Evolutionary conservation across 2,888 invertebrate genomes (phyloP).

Genomic region (Chorisops tibialis): DNA sequence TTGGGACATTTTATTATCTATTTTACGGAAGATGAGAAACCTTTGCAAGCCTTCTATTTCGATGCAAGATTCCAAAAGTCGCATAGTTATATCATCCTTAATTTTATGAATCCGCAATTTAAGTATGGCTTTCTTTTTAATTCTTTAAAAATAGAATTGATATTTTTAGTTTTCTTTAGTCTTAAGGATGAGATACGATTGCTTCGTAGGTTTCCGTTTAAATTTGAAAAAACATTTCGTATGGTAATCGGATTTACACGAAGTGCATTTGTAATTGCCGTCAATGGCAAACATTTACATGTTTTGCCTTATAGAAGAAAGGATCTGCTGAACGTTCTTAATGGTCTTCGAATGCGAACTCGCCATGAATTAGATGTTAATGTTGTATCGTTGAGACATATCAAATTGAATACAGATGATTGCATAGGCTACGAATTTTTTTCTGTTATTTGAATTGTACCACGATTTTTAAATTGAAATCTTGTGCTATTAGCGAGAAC

Average conservation of each 20-base stretch:
- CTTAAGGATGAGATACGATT: too few relatives aligned
- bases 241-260: not conserved
- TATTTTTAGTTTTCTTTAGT: too few relatives aligned
- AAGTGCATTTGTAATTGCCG: not conserved
- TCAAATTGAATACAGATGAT: conserved; percentile 39
- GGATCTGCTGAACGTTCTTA: conserved; percentile 44
- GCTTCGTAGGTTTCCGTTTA: not conserved
- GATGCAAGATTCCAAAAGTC: not conserved
- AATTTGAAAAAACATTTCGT: not conserved
- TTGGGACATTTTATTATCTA: not conserved
- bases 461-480: too few relatives aligned
- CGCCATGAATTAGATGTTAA: conserved; percentile 46
- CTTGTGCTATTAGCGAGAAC: too few relatives aligned
- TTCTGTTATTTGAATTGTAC: too few relatives aligned
- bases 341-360: conserved; percentile 47
- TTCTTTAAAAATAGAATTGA: too few relatives aligned
- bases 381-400: conserved; percentile 48
- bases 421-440: not conserved
- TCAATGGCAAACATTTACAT: not conserved
- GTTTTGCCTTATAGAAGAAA: conserved; percentile 44
- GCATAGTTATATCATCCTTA: not conserved
- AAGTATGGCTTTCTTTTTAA: not conserved
- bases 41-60: not conserved
- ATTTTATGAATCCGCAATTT: not conserved
- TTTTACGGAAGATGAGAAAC: not conserved